A percentile compares a stretch with the other conserved stretches of the same genome.
These are phyloP conservation scores for Amiota communis DNA, from an alignment of 2,888 invertebrate genomes.

Conservation along the genomic window DNA sequence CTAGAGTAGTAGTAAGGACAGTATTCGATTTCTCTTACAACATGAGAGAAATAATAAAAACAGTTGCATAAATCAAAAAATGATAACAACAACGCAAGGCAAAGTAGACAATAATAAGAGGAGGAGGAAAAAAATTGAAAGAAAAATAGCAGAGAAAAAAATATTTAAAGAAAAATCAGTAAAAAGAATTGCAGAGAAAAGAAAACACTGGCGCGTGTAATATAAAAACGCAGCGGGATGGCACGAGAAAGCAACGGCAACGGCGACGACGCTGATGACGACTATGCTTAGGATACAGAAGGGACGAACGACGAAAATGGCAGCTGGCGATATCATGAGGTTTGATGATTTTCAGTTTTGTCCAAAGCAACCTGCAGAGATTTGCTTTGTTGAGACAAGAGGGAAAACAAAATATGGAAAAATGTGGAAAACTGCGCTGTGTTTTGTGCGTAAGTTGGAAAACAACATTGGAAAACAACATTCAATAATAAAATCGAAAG, in stretches of 20 bases:
- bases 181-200: not conserved
- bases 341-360: no score
- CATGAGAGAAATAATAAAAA: conserved; percentile 62
- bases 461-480: conserved; percentile 8
- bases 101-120: not conserved
- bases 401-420: not conserved
- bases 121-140: not conserved
- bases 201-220: not conserved
- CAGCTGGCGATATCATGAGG: no score
- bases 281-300: not conserved
- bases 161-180: conserved; percentile 1
- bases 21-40: conserved; percentile 48
- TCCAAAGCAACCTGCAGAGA: no score
- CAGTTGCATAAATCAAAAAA: conserved; percentile 63
- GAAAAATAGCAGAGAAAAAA: conserved; percentile 46
- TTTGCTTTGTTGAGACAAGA: not conserved
- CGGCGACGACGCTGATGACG: not conserved
- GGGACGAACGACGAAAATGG: not conserved
- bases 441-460: not conserved
- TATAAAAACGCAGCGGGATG: not conserved
- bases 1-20: conserved; percentile 32
- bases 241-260: not conserved
- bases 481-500: conserved; percentile 24
- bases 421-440: not conserved
- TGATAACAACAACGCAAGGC: conserved; percentile 57